These are phyloP conservation scores for Neopipo cinnamomea DNA, from an alignment of 2,113 vertebrate genomes.

Conservation along the genomic window DNA sequence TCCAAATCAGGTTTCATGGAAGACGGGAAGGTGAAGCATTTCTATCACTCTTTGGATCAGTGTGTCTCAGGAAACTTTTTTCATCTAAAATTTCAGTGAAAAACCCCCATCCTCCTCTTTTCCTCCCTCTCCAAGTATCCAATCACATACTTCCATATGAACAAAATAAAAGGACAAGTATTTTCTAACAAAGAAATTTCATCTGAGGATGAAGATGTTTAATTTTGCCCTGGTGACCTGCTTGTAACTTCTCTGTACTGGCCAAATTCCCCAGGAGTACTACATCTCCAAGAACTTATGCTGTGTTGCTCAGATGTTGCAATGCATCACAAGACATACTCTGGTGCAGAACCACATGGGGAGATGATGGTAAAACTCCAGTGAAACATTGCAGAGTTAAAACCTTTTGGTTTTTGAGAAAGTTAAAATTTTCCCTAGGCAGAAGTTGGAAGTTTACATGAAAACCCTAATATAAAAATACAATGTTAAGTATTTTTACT, in stretches of 20 bases:
- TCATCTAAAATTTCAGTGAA: not conserved
- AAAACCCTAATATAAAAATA: not conserved
- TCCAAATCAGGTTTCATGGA: not conserved
- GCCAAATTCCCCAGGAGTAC: not conserved
- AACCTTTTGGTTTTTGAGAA: not conserved
- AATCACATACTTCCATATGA: not conserved
- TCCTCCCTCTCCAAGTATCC: not conserved
- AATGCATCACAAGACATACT: accelerated
- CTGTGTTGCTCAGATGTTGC: not conserved
- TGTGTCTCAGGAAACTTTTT: not conserved
- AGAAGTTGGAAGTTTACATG: not conserved
- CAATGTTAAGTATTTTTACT: not conserved
- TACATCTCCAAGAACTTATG: not conserved
- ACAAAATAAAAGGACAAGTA: not conserved
- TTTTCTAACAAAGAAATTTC: not conserved
- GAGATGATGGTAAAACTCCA: not conserved
- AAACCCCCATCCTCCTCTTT: not conserved
- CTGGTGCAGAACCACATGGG: not conserved
- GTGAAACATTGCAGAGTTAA: not conserved
- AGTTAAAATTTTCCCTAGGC: not conserved
- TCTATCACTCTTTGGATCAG: not conserved
- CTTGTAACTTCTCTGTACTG: no score
- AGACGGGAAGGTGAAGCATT: not conserved
- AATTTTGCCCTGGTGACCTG: not conserved
- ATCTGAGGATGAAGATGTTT: not conserved